phyloP scores from a whole-genome alignment of 2,113 vertebrate genomes.

The Odocoileus virginianus region DNA sequence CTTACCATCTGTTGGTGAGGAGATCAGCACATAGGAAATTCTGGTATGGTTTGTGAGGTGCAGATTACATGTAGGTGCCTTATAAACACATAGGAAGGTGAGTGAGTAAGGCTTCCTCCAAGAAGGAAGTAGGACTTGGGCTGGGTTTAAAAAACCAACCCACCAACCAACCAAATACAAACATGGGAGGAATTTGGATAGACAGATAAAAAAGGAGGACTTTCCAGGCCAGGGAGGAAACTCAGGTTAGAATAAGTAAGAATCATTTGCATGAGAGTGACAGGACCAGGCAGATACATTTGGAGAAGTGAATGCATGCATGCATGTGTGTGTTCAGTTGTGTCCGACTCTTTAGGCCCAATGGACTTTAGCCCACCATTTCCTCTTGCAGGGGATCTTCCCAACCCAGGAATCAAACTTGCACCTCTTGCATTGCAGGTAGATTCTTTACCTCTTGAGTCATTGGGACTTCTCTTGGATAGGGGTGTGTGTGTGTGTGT shows the following conservation, averaged over 20 bases:
- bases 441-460: neutral
- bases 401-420: neutral
- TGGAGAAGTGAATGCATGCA: neutral
- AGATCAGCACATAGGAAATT: neutral
- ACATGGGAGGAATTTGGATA: neutral
- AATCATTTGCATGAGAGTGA: neutral
- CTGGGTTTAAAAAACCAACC: neutral
- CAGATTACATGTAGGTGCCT: neutral
- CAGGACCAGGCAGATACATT: neutral
- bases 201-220: neutral
- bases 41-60: neutral
- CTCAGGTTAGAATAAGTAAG: neutral
- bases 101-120: neutral
- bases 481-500: neutral
- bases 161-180: neutral
- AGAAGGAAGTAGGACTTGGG: neutral
- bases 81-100: neutral
- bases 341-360: neutral
- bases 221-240: neutral
- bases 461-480: neutral
- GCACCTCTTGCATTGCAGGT: neutral
- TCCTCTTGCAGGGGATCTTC: neutral
- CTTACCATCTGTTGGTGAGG: neutral
- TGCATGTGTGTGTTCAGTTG: neutral
- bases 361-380: neutral